These are phyloP conservation scores for Poecilia wingei DNA, from an alignment of 2,797 vertebrate genomes.

Conservation along the genomic window DNA sequence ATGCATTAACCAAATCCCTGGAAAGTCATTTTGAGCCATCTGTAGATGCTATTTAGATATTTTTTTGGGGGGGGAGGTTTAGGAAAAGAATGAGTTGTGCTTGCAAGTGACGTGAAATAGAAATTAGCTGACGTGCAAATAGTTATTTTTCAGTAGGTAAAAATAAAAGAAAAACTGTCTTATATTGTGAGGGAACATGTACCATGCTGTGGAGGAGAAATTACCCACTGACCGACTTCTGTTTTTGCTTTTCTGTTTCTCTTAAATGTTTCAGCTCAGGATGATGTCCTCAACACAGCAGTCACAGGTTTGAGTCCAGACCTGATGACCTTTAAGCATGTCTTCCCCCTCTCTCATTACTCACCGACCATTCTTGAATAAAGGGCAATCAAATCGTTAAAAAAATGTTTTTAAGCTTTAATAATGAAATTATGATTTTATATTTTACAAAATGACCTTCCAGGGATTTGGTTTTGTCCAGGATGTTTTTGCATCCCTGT, in stretches of 20 bases:
- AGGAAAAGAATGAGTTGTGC: not conserved
- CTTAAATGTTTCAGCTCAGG: not conserved
- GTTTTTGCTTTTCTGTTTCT: not conserved
- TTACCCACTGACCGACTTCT: not conserved
- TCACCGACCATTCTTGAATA: too few relatives aligned
- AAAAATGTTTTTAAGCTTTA: not conserved
- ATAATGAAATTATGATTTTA: not conserved
- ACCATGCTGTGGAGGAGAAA: not conserved
- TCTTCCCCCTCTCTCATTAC: too few relatives aligned
- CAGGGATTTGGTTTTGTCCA: too few relatives aligned
- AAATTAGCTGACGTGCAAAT: slow-evolving; percentile 34
- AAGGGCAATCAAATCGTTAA: too few relatives aligned
- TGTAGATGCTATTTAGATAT: not conserved
- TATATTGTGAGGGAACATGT: not conserved
- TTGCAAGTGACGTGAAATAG: slow-evolving; percentile 17
- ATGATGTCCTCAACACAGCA: too few relatives aligned
- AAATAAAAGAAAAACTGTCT: slow-evolving; percentile 19
- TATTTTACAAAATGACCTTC: not conserved
- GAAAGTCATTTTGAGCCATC: slow-evolving; percentile 31
- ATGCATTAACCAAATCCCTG: slow-evolving; percentile 55
- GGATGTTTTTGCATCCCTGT: not conserved
- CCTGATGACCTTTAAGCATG: too few relatives aligned
- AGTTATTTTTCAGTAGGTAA: slow-evolving; percentile 16
- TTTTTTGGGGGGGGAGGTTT: not conserved
- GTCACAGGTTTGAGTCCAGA: too few relatives aligned